Conservation (phyloP, 2,888 invertebrate genomes). For the Rhyacophila evoluta region DNA sequence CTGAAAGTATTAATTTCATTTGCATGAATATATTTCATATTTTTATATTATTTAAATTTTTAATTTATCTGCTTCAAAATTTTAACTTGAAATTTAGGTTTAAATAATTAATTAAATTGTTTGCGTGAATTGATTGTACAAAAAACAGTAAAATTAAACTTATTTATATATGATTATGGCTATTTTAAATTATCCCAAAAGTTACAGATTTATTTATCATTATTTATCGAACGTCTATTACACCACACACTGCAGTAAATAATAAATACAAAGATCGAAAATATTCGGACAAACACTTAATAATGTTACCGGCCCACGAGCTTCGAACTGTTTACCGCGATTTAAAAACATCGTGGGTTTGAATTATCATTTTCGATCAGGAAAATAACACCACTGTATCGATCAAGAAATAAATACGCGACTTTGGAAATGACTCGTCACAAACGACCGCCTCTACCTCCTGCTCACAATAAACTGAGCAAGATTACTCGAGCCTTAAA, state of each 20-base stretch:
- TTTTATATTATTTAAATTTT: too few species aligned
- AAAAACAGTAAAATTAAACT: too few species aligned
- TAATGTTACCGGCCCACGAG: neutral
- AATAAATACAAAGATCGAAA: neutral
- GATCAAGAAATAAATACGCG: neutral
- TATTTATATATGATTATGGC: too few species aligned
- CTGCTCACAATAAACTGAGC: neutral
- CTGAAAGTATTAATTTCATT: too few species aligned
- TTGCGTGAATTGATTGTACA: too few species aligned
- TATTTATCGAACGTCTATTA: neutral
- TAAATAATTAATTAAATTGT: too few species aligned
- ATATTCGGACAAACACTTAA: neutral
- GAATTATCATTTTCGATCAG: neutral
- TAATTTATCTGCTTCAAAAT: too few species aligned
- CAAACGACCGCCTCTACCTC: neutral
- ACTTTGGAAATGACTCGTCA: neutral
- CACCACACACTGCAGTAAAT: neutral
- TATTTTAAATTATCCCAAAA: too few species aligned
- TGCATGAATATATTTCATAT: too few species aligned
- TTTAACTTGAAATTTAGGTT: too few species aligned
- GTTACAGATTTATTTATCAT: neutral
- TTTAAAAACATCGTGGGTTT: neutral
- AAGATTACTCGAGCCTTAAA: neutral
- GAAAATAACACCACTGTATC: neutral
- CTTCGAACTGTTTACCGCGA: neutral